These are phyloP conservation scores for Cotesia glomerata DNA, from an alignment of 1,140 invertebrate species.

Conservation along the genomic window DNA sequence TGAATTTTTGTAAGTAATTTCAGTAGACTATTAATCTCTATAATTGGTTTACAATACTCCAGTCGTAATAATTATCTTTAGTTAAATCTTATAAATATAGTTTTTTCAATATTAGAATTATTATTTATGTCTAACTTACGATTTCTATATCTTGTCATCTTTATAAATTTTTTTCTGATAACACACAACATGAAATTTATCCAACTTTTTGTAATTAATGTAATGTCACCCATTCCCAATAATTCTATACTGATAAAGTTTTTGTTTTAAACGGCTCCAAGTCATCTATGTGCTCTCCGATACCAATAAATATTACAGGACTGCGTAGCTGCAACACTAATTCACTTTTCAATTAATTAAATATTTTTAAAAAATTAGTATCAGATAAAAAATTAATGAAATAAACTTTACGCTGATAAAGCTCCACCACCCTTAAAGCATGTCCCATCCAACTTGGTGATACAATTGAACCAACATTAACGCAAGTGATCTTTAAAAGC, in stretches of 20 bases:
- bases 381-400: constrained; percentile 36
- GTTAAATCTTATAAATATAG: too few species aligned
- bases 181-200: too few species aligned
- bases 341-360: constrained; percentile 10
- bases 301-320: constrained; percentile 99
- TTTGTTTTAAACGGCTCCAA: constrained; percentile 99
- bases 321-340: constrained; percentile 97
- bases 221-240: constrained; percentile 99
- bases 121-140: too few species aligned
- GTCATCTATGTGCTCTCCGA: too few species aligned
- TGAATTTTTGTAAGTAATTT: too few species aligned
- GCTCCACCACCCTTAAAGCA: constrained; percentile 99
- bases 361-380: not conserved
- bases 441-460: constrained; percentile 99
- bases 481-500: constrained; percentile 99
- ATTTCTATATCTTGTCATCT: too few species aligned
- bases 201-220: too few species aligned
- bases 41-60: too few species aligned
- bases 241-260: constrained; percentile 99
- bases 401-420: constrained; percentile 89
- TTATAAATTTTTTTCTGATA: too few species aligned
- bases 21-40: too few species aligned
- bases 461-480: constrained; percentile 98
- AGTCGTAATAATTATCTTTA: too few species aligned
- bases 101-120: too few species aligned